A percentile compares a stretch with the other conserved stretches of the same genome.
phyloP scores from a whole-genome alignment of 1,140 invertebrate species.

The Colletes gigas region DNA sequence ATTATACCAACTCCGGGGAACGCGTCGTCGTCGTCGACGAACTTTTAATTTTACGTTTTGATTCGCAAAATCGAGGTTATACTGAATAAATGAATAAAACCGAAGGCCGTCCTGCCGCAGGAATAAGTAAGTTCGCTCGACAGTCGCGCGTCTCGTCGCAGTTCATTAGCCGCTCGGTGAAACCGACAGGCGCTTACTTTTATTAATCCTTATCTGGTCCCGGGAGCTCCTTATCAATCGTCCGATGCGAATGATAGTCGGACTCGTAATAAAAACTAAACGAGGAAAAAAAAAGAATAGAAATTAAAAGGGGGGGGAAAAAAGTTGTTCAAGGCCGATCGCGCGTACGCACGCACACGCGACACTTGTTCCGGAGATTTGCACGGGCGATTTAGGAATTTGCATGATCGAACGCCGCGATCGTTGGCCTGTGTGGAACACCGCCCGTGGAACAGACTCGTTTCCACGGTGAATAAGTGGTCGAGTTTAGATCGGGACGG shows the following conservation, averaged over 20 bases:
- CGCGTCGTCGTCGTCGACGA: too few relatives aligned
- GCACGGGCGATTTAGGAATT: conserved; percentile 57
- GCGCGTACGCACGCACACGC: neutral
- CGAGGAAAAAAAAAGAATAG: neutral
- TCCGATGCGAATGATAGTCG: neutral
- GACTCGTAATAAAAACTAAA: neutral
- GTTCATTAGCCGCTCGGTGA: neutral
- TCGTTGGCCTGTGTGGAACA: neutral
- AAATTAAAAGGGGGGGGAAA: neutral
- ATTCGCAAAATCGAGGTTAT: too few relatives aligned
- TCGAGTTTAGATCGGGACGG: conserved; percentile 55
- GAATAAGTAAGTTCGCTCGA: neutral
- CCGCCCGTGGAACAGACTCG: conserved; percentile 29
- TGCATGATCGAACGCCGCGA: conserved; percentile 48
- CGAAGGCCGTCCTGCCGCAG: neutral
- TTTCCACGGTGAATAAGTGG: conserved; percentile 49
- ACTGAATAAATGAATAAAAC: neutral
- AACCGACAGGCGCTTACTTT: neutral
- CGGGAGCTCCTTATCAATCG: neutral
- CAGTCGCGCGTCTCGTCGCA: neutral
- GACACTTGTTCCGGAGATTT: conserved; percentile 58
- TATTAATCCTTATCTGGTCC: neutral
- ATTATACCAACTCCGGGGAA: too few relatives aligned
- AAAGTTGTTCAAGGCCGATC: conserved; percentile 14
- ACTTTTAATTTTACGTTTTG: too few relatives aligned